Conservation (phyloP, 2,888 invertebrate genomes). For the Macropis europaea region DNA sequence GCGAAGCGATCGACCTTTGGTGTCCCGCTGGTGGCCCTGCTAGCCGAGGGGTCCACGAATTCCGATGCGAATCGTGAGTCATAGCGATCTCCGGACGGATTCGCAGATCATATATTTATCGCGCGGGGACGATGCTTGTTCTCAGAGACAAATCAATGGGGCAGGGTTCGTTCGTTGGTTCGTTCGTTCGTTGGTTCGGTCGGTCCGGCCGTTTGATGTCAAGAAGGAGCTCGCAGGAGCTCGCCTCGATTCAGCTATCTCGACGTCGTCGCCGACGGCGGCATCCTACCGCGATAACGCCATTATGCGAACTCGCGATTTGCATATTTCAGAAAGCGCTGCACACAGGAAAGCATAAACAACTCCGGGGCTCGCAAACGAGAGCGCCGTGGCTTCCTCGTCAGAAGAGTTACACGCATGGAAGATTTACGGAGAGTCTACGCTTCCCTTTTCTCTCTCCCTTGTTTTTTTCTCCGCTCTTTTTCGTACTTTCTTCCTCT, state of each 20-base stretch:
- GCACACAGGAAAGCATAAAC: constrained; percentile 79
- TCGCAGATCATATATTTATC: constrained; percentile 49
- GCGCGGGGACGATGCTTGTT: constrained; percentile 28
- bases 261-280: constrained; percentile 57
- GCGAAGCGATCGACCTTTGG: background rate
- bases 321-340: constrained; percentile 79
- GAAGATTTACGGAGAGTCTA: constrained; percentile 75
- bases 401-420: constrained; percentile 78
- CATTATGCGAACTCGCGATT: constrained; percentile 79
- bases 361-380: constrained; percentile 70
- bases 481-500: constrained; percentile 19
- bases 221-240: constrained; percentile 45
- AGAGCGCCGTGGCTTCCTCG: constrained; percentile 72
- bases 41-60: background rate
- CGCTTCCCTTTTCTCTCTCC: constrained; percentile 47
- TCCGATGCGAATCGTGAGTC: constrained; percentile 1
- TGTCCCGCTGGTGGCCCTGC: no score
- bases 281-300: constrained; percentile 74
- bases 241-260: constrained; percentile 58
- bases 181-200: constrained; percentile 47
- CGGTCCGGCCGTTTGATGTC: constrained; percentile 56
- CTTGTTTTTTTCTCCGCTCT: constrained; percentile 14
- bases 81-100: constrained; percentile 17
- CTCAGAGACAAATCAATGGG: constrained; percentile 47
- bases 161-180: constrained; percentile 31